phyloP scores from a whole-genome alignment of 2,888 invertebrate species.

The Saturnia japonica region DNA sequence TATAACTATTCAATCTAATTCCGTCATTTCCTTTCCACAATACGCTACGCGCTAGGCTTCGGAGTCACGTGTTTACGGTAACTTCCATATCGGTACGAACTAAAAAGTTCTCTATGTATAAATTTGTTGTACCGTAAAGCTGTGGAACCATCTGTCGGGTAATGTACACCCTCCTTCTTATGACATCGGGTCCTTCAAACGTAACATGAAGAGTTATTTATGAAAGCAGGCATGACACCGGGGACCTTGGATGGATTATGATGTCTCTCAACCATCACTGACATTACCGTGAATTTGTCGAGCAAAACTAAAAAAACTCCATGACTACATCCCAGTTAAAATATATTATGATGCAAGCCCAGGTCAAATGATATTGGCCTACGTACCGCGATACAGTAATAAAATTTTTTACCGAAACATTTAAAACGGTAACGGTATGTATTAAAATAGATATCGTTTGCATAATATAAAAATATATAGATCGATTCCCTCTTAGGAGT shows the following conservation, averaged over 20 bases:
- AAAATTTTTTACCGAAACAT: not conserved
- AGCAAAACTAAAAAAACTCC: too few relatives aligned
- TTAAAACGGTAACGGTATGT: not conserved
- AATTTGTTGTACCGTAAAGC: not conserved
- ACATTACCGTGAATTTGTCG: too few relatives aligned
- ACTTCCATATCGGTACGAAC: too few relatives aligned
- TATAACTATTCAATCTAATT: too few relatives aligned
- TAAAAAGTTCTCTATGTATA: not conserved
- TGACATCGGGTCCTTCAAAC: not conserved
- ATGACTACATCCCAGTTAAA: too few relatives aligned
- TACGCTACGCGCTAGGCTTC: too few relatives aligned
- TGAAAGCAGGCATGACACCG: too few relatives aligned
- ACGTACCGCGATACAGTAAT: not conserved
- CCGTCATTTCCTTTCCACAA: too few relatives aligned
- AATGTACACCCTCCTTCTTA: not conserved
- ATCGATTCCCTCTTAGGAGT: constrained; percentile 11
- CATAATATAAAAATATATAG: constrained; percentile 11
- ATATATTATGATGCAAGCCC: not conserved
- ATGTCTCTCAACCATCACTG: too few relatives aligned
- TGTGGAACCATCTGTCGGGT: not conserved
- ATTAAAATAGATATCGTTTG: constrained; percentile 8
- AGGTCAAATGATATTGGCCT: not conserved
- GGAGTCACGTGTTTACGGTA: too few relatives aligned
- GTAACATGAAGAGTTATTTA: not conserved
- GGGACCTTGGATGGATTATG: too few relatives aligned